These are phyloP conservation scores for Hippocampus abdominalis DNA, from an alignment of 2,113 vertebrate genomes.

Conservation along the genomic window DNA sequence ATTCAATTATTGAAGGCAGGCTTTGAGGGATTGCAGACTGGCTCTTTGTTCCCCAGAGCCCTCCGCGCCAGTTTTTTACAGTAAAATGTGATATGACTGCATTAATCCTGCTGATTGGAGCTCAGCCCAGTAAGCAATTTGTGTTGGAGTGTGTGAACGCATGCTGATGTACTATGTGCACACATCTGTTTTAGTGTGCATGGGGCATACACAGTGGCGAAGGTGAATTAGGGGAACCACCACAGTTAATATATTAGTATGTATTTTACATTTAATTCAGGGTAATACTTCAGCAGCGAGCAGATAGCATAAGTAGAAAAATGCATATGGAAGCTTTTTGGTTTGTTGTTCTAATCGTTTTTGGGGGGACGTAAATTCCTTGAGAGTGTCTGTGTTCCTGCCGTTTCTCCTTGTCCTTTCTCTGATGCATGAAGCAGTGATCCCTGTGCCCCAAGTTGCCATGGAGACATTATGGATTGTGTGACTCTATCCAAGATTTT, in stretches of 20 bases:
- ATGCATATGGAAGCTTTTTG: not conserved
- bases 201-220: not conserved
- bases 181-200: conserved; percentile 6
- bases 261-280: not conserved
- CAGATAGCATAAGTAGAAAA: too few species aligned
- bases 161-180: conserved; percentile 28
- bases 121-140: conserved; percentile 46
- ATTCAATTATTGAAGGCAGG: conserved; percentile 67
- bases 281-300: not conserved
- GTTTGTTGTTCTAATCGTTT: not conserved
- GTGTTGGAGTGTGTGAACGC: conserved; percentile 26
- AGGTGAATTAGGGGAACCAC: not conserved
- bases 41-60: conserved; percentile 50
- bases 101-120: conserved; percentile 71
- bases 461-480: not conserved
- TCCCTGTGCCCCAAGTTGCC: not conserved
- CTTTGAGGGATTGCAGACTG: conserved; percentile 53
- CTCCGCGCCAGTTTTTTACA: conserved; percentile 45
- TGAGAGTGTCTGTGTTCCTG: not conserved
- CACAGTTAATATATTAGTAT: not conserved
- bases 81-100: conserved; percentile 69
- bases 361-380: not conserved
- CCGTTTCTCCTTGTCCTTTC: too few species aligned
- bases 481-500: not conserved
- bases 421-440: not conserved